Evolutionary conservation across 1,140 invertebrate genomes (phyloP).

Genomic region (Aporrectodea caliginosa): DNA sequence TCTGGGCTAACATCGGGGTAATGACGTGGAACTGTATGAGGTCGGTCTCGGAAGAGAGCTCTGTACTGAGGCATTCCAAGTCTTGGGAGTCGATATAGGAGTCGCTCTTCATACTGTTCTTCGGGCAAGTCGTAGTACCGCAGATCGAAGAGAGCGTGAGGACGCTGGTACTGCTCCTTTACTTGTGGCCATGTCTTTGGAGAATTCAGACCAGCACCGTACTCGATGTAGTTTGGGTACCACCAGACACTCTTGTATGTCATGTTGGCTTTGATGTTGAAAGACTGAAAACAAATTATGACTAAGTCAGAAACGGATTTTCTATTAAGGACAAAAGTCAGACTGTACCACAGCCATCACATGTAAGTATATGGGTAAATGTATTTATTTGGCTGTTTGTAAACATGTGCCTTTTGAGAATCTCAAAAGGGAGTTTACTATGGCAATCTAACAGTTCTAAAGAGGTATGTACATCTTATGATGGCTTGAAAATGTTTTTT

Average conservation of each 20-base stretch:
- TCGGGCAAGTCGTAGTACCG: constrained; percentile 22
- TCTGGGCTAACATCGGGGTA: constrained; percentile 14
- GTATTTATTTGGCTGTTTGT: too few relatives aligned
- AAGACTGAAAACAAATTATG: background rate
- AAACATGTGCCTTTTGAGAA: too few relatives aligned
- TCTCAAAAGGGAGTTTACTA: too few relatives aligned
- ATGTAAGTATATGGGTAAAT: too few relatives aligned
- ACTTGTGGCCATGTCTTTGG: constrained; percentile 27
- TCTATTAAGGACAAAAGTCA: too few relatives aligned
- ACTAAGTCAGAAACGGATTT: background rate
- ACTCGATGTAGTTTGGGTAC: constrained; percentile 32
- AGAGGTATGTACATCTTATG: too few relatives aligned
- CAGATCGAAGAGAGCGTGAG: constrained; percentile 18
- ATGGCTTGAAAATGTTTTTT: too few relatives aligned
- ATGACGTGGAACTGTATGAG: constrained; percentile 24
- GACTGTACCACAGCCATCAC: too few relatives aligned
- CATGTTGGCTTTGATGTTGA: constrained; percentile 8
- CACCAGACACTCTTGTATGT: constrained; percentile 29
- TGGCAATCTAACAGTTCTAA: too few relatives aligned
- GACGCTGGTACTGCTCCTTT: constrained; percentile 26
- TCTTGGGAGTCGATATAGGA: constrained; percentile 5
- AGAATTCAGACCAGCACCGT: constrained; percentile 21
- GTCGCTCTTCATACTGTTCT: background rate
- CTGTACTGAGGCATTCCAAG: constrained; percentile 18
- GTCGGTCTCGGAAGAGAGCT: constrained; percentile 20